Percentiles rank a stretch among this genome's conserved stretches.
Conservation (phyloP, 1,140 invertebrate species). For the Adelges cooleyi region DNA sequence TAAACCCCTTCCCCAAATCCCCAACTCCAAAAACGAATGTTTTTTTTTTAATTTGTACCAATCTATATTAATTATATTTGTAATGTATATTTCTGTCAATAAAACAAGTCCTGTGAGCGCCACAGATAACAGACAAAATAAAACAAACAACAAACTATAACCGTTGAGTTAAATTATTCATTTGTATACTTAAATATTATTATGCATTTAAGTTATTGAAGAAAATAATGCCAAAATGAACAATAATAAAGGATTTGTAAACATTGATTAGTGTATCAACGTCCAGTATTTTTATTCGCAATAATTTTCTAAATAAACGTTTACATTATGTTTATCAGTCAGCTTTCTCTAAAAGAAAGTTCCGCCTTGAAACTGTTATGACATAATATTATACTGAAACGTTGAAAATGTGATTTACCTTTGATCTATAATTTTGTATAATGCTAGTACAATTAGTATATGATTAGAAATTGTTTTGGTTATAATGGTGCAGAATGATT, state of each 20-base stretch:
- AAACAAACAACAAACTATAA: conserved; percentile 19
- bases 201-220: conserved; percentile 5
- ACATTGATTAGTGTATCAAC: no score
- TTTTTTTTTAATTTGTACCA: no score
- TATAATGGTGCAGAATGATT: conserved; percentile 19
- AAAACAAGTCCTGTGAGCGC: no score
- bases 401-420: conserved; percentile 13
- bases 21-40: no score
- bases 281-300: no score
- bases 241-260: no score
- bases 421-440: conserved; percentile 18
- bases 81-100: no score
- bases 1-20: no score
- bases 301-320: no score
- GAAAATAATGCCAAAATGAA: conserved; percentile 20
- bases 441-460: conserved; percentile 12
- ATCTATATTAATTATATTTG: no score
- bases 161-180: neutral
- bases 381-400: conserved; percentile 3
- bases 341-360: conserved; percentile 24
- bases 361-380: no score
- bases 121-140: conserved; percentile 7
- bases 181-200: conserved; percentile 7
- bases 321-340: conserved; percentile 22
- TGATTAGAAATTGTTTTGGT: conserved; percentile 17